A percentile compares a stretch with the other conserved stretches of the same genome.
phyloP scores from a whole-genome alignment of 2,888 invertebrate genomes.

The Corythucha ciliata region DNA sequence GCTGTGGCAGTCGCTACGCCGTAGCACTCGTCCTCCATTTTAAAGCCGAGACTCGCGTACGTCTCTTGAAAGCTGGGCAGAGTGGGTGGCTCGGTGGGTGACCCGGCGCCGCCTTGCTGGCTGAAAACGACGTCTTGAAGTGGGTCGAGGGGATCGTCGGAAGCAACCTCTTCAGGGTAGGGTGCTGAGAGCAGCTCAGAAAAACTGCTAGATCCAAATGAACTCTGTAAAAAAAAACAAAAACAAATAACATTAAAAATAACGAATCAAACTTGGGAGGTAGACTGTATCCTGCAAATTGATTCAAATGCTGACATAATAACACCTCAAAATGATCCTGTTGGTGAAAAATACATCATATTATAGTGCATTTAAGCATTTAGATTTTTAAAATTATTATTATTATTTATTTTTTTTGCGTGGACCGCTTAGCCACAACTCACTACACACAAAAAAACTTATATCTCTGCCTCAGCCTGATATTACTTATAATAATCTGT shows the following conservation, averaged over 20 bases:
- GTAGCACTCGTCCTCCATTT: conserved; percentile 81
- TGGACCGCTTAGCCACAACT: no score
- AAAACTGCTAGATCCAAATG: conserved; percentile 67
- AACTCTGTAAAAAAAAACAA: conserved; percentile 50
- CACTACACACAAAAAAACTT: no score
- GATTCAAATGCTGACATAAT: no score
- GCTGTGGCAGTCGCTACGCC: conserved; percentile 42
- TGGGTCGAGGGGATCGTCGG: conserved; percentile 60
- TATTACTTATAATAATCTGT: no score
- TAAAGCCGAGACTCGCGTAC: conserved; percentile 58
- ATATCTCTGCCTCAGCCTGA: no score
- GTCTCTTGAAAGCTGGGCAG: conserved; percentile 80
- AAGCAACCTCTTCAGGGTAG: conserved; percentile 61
- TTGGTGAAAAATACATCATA: no score
- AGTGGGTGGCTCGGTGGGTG: conserved; percentile 23
- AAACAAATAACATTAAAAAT: background rate
- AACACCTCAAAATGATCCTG: no score
- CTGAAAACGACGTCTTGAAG: conserved; percentile 50
- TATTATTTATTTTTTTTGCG: no score
- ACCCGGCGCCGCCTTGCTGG: conserved; percentile 14
- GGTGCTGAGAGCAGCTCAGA: conserved; percentile 66
- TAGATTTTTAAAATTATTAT: no score
- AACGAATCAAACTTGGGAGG: background rate
- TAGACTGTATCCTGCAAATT: no score
- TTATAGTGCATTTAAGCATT: no score